Percentiles rank a stretch among this genome's conserved stretches.
These are phyloP conservation scores for Melinaea marsaeus DNA, from an alignment of 2,888 invertebrate species.

Conservation along the genomic window DNA sequence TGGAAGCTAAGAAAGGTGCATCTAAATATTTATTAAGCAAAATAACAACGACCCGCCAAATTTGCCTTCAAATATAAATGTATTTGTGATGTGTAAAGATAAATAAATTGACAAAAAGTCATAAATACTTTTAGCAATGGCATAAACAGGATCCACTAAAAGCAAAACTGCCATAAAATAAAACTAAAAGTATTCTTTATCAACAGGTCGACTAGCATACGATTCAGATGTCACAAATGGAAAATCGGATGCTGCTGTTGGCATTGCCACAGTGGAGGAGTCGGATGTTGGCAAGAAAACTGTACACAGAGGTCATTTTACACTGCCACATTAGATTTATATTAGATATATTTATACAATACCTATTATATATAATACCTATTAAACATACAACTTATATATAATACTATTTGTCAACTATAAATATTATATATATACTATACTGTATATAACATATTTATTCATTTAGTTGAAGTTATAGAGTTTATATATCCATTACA, in stretches of 20 bases:
- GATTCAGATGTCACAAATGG: slow-evolving; percentile 34
- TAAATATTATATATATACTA: no score
- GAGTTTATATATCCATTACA: no score
- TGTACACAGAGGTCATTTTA: slow-evolving; percentile 9
- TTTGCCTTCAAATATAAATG: background rate
- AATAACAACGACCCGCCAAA: background rate
- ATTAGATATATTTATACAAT: no score
- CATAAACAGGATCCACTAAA: no score
- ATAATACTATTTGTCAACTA: no score
- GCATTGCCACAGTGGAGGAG: slow-evolving; percentile 57
- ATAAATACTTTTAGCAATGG: background rate
- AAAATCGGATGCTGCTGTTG: slow-evolving; percentile 38
- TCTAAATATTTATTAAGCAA: slow-evolving; percentile 20
- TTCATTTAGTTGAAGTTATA: no score
- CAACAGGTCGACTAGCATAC: slow-evolving; percentile 42
- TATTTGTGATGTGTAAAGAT: background rate
- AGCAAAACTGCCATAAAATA: no score
- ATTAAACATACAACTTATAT: no score
- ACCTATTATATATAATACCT: no score
- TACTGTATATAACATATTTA: no score
- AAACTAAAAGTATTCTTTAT: background rate
- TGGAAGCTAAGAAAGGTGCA: slow-evolving; percentile 67
- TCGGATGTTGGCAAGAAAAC: slow-evolving; percentile 32
- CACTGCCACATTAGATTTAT: no score
- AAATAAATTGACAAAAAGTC: background rate